Evolutionary conservation across 2,113 vertebrate genomes (phyloP).

Genomic region (Merops nubicus): DNA sequence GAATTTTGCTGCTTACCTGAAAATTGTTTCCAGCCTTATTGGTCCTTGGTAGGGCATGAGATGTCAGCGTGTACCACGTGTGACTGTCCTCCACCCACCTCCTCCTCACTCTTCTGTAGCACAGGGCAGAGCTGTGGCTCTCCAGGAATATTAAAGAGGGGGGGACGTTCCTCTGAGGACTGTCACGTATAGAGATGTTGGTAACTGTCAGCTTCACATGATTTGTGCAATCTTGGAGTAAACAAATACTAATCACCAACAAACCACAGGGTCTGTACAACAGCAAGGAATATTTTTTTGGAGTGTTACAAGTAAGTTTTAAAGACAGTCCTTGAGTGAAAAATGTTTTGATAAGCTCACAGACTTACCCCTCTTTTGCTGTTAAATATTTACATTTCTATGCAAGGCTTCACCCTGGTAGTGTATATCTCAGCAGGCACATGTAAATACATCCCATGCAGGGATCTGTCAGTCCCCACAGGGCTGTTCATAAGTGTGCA

Average conservation of each 20-base stretch:
- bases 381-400: constrained; percentile 48
- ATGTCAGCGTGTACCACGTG: accelerated
- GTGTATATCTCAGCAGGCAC: neutral
- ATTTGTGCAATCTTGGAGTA: neutral
- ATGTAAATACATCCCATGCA: constrained; percentile 3
- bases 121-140: neutral
- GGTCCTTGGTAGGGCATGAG: neutral
- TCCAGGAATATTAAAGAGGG: neutral
- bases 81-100: neutral
- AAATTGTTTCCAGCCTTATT: neutral
- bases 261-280: neutral
- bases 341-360: neutral
- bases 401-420: neutral
- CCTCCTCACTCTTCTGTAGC: accelerated
- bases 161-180: neutral
- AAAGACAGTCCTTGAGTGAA: neutral
- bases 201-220: neutral
- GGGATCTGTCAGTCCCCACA: constrained; percentile 2
- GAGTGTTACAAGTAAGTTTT: neutral
- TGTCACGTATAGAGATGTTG: neutral
- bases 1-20: neutral
- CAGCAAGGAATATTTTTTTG: neutral
- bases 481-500: neutral
- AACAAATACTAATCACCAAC: neutral
- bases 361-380: neutral